These are phyloP conservation scores for Erythrolamprus reginae DNA, from an alignment of 2,113 vertebrate species.

Conservation along the genomic window DNA sequence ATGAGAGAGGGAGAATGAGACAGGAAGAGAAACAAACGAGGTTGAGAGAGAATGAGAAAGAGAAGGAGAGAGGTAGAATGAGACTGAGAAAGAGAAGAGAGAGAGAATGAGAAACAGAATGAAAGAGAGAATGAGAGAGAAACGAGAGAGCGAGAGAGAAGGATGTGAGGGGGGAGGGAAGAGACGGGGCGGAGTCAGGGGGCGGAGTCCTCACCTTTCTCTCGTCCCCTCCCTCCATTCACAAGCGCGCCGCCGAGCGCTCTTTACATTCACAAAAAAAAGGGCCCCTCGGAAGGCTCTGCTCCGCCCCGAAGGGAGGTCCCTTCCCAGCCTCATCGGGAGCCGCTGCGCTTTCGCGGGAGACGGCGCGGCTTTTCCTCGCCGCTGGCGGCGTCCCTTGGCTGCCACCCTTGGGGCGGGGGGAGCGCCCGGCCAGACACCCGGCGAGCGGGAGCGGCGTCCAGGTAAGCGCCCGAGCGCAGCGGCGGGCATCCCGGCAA, in stretches of 20 bases:
- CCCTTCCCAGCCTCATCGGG: not conserved
- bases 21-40: no score
- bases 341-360: not conserved
- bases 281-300: not conserved
- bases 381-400: not conserved
- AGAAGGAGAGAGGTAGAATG: conserved; percentile 28
- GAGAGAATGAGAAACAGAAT: no score
- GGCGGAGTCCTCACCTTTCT: conserved; percentile 45
- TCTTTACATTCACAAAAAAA: conserved; percentile 57
- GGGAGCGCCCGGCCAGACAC: not conserved
- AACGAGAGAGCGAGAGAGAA: conserved; percentile 34
- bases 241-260: conserved; percentile 47
- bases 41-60: not conserved
- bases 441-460: not conserved
- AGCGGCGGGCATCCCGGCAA: not conserved
- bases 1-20: conserved; percentile 28
- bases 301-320: not conserved
- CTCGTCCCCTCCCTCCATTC: conserved; percentile 62
- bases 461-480: not conserved
- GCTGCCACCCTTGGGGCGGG: not conserved
- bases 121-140: not conserved
- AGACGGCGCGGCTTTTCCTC: not conserved
- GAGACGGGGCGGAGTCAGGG: conserved; percentile 33
- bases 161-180: not conserved
- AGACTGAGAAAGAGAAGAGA: conserved; percentile 19